phyloP scores from a whole-genome alignment of 2,888 invertebrate species.

The Oxycera nigricornis region DNA sequence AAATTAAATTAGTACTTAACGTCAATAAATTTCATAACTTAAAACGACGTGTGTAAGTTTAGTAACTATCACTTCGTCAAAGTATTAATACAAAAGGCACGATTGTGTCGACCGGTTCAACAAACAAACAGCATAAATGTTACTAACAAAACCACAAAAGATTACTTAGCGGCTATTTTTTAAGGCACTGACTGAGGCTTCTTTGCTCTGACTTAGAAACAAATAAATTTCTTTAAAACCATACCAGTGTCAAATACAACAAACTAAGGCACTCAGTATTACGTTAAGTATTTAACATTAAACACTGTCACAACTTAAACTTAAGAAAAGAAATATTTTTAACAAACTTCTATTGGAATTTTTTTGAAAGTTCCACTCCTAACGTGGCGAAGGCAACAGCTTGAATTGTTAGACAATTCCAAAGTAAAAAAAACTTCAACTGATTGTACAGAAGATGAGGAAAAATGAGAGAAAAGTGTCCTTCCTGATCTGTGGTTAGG shows the following conservation, averaged over 20 bases:
- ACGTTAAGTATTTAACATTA: too few species aligned
- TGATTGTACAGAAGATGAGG: constrained; percentile 40
- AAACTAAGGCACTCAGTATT: neutral
- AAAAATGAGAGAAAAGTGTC: constrained; percentile 53
- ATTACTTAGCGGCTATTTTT: constrained; percentile 16
- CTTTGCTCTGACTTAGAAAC: neutral
- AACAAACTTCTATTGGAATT: neutral
- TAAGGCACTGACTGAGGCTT: constrained; percentile 30
- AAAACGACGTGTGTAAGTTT: too few species aligned
- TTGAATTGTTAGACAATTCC: neutral
- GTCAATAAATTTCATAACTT: too few species aligned
- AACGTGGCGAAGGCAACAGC: neutral
- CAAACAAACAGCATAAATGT: constrained; percentile 6
- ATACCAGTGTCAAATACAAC: neutral
- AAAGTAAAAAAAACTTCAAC: constrained; percentile 25
- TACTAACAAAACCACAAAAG: constrained; percentile 10
- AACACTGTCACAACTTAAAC: neutral
- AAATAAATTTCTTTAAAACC: neutral
- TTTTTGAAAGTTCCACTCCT: neutral
- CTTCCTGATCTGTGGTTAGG: constrained; percentile 63
- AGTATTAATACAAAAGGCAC: constrained; percentile 29
- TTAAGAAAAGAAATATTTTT: neutral
- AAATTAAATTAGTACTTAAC: too few species aligned
- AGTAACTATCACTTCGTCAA: too few species aligned
- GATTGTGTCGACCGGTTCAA: constrained; percentile 31